Evolutionary conservation across 1,140 invertebrate genomes (phyloP), one percentile per base, ranked within the genome.

Genomic region (Drosophila erecta): DNA sequence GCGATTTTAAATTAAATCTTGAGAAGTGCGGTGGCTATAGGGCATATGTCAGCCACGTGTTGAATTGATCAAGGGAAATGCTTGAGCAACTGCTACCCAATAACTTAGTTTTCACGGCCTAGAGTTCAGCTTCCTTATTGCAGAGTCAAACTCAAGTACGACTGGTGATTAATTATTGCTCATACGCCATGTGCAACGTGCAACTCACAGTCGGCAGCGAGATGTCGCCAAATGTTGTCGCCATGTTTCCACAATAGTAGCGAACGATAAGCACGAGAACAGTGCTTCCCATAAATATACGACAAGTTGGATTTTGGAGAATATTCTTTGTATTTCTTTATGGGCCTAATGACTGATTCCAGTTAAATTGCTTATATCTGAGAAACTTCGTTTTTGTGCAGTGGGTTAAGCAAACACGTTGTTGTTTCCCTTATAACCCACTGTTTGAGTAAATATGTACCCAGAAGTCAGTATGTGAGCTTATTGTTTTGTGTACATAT

Each of bases 171-270:
- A 70, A 72, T 60, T 76, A 33, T 81, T 66, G 41, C 80, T 51
- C 56, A 86, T 80, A 87, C 83, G 83, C 66, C 77, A 69, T 85
- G 77, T 85, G 84, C 75, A 87, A 90, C 61, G 66, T 90, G 71
- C 75, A 84, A 44, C 55, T 35, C 8, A 17, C 51, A 38, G 24
- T 46, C 44, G 24, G 51, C 41, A 15, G 47, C 54, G 73, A 47
- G 65, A 87, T 62, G 74, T 81, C 79, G 79, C 70, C 50, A 67
- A 81, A 73, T 55, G 60, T 56, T 15, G 40, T 59, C 33, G 72
- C 38, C 43, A 50, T 54, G 58, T 10, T n/a, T n/a, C 54, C 35
- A 74, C 75, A 72, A 69, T 41, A 62, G 55, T 51, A 70, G 46
- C 41, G 20, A 49, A 41, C 57, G 53, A 51, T 50, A 41, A 40